phyloP scores from a whole-genome alignment of 1,140 invertebrate species.

The Pogonognathellus flavescens region DNA sequence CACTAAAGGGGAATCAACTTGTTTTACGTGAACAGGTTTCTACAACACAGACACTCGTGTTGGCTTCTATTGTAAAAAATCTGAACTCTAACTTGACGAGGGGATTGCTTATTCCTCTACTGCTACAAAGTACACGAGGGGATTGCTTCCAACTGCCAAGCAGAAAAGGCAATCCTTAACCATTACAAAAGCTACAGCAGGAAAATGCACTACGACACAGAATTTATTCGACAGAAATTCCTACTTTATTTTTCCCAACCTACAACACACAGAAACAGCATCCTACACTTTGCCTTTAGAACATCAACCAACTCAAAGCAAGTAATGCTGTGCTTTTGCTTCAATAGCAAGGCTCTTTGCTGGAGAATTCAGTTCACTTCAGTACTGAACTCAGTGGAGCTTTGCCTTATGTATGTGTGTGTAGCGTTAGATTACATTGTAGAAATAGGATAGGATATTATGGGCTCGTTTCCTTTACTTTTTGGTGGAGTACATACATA shows the following conservation, averaged over 20 bases:
- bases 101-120: constrained; percentile 1
- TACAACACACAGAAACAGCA: background rate
- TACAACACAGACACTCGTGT: too few species aligned
- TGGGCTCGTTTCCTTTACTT: constrained; percentile 9
- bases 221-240: background rate
- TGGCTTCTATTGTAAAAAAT: too few species aligned
- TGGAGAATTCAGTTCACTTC: constrained; percentile 22
- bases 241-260: background rate
- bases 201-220: background rate
- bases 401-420: background rate
- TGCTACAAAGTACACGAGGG: background rate
- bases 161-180: background rate
- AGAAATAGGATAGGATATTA: background rate
- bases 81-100: background rate
- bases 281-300: constrained; percentile 12
- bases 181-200: background rate
- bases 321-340: background rate
- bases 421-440: constrained; percentile 9
- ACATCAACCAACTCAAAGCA: constrained; percentile 10
- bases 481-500: too few species aligned
- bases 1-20: background rate
- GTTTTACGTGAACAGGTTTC: background rate
- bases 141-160: background rate
- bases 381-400: background rate
- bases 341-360: background rate